These are phyloP conservation scores for Diceros bicornis DNA, from an alignment of 2,797 vertebrate genomes.

Conservation along the genomic window DNA sequence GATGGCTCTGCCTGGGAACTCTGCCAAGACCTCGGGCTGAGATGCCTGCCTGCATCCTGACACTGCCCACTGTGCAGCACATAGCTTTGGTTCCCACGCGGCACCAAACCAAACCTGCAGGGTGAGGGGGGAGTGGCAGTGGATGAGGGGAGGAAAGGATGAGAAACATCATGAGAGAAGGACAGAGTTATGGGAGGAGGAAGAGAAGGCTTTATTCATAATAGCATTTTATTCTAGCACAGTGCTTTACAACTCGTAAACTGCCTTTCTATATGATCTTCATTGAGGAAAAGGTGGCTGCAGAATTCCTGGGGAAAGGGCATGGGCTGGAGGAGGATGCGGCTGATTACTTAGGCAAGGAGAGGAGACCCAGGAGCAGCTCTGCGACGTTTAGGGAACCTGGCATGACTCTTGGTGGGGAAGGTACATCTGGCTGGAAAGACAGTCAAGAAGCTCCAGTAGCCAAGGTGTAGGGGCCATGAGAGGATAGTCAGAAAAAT, in stretches of 20 bases:
- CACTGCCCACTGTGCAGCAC: constrained; percentile 81
- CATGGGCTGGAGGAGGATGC: not conserved
- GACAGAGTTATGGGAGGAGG: not conserved
- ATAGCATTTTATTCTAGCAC: constrained; percentile 20
- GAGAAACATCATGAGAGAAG: not conserved
- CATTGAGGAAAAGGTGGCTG: not conserved
- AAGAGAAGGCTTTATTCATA: constrained; percentile 54
- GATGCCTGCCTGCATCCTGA: constrained; percentile 88
- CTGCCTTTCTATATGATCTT: constrained; percentile 48
- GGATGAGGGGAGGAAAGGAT: not conserved
- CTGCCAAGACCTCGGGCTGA: constrained; percentile 90
- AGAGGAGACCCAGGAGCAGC: not conserved
- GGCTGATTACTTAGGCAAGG: not conserved
- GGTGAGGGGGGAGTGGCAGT: constrained; percentile 29
- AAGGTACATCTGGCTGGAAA: not conserved
- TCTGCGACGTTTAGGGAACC: not conserved
- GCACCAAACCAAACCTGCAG: constrained; percentile 74
- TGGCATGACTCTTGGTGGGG: not conserved
- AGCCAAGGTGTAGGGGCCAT: not conserved
- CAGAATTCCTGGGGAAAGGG: not conserved
- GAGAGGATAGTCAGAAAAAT: not conserved
- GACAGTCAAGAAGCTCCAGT: not conserved
- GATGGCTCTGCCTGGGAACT: constrained; percentile 91
- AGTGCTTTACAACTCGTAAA: not conserved
- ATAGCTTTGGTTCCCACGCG: not conserved